Evolutionary conservation across 2,888 invertebrate genomes (phyloP), one percentile per base, ranked within the genome.

Genomic region (Nymphalis c-album): DNA sequence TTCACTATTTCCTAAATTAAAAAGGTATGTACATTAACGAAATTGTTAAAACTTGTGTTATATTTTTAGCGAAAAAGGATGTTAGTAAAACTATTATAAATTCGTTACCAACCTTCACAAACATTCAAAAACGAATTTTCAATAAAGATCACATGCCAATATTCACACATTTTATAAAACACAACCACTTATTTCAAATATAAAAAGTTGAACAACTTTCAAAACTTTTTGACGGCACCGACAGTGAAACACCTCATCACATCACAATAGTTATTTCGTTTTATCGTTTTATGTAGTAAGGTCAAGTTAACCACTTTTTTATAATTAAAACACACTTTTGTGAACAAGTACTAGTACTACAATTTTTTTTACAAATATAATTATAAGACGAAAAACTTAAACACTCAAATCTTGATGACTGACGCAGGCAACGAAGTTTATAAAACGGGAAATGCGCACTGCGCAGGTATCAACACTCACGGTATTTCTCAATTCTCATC

Each of bases 151-250:
- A 63, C 68, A 65, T 69, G 74, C 68, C 59, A 74, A 72, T 68
- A 71, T 67, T 68, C 69, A 71, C 65, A 73, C 70, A 74, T 76
- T 75, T 70, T 71, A 76, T 74, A 72, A 66, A 57, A 40, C 66
- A 69, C 71, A 68, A 80, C 77, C 77, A 80, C 78, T 70, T 77
- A 83, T 80, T 79, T 70, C 58, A 74, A 73, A 79, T 81, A 75
- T 55, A 18, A 81, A 74, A 80, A 83, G 81, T 83, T 82, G 73
- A 76, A 78, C 78, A 83, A 84, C 77, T 78, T 76, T 76, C 67
- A 71, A 86, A 88, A 87, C 86, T 87, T 86, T 85, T 83, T 75
- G 74, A 83, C 84, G 80, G 82, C 84, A 86, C 84, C 77, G 75
- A 74, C 71, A 74, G 73, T 72, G 67, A 71, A 77, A 74, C 76